Base-by-base conservation (phyloP, 2,888 invertebrate species). In the Aplocera efformata region DNA sequence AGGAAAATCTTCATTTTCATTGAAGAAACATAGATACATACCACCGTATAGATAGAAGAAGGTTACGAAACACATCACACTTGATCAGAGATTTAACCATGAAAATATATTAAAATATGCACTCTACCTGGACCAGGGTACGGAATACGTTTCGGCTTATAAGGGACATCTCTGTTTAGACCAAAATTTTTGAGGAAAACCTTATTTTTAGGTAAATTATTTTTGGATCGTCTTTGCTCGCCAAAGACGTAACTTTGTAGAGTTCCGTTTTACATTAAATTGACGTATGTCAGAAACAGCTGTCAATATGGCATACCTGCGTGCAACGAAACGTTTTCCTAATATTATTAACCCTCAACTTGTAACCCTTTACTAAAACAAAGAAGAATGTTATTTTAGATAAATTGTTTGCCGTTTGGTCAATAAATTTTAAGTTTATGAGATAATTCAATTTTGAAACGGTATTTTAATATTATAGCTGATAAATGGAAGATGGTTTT, bases 91-190 rank as follows among this genome's bases (percentile, higher is more conserved):
- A 33, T 33, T 37, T 48, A 45, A 10, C 28, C 30, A 30, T 9
- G 4, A 37, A 37, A 27, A 34, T n/a, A n/a, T n/a, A 7, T 29
- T n/a, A 26, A 28, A 43, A 41, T 38, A 2, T 17, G 22, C 34
- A 56, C 45, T 40, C 50, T 77, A 88, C 88, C 85, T 88, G 88
- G 35, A 77, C 60, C 27, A 88, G 56, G 40, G 76, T 69, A 48
- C 85, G 78, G 53, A 78, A 73, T 54, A 84, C 58, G 55, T 80
- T 83, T 60, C 85, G 81, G 59, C 73, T 72, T 41, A 88, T 76
- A 35, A 84, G 60, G 41, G 85, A 83, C 88, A 88, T 88, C 24
- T 36, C 75, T 35, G 49, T 43, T 34, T 34, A 31, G 11, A n/a
- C 8, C 5, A 45, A 57, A 63, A 63, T 63, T 63, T 54, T 50